These are phyloP conservation scores for Himalopsyche phryganea DNA, from an alignment of 1,140 invertebrate genomes.

Conservation along the genomic window DNA sequence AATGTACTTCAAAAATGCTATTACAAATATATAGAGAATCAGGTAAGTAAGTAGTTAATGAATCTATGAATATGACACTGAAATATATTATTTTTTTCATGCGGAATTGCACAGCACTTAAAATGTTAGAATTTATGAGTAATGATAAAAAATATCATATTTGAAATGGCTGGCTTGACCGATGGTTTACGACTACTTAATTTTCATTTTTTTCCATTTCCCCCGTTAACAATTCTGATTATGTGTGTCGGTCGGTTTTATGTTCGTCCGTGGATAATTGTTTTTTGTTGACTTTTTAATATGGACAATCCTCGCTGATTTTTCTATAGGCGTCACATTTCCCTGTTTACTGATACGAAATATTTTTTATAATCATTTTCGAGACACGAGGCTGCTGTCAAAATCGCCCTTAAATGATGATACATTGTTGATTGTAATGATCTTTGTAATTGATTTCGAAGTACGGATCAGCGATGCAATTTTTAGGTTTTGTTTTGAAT, in stretches of 20 bases:
- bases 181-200: too few relatives aligned
- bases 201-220: constrained; percentile 1
- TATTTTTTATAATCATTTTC: constrained; percentile 15
- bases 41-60: too few relatives aligned
- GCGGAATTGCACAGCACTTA: too few relatives aligned
- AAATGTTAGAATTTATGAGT: too few relatives aligned
- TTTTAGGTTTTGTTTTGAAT: too few relatives aligned
- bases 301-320: constrained; percentile 6
- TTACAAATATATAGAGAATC: too few relatives aligned
- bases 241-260: constrained; percentile 18
- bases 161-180: too few relatives aligned
- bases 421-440: constrained; percentile 27
- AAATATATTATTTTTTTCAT: too few relatives aligned
- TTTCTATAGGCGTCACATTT: background rate
- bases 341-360: background rate
- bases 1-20: too few relatives aligned
- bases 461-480: too few relatives aligned
- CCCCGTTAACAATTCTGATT: constrained; percentile 11
- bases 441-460: constrained; percentile 3
- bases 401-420: constrained; percentile 31
- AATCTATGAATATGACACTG: too few relatives aligned
- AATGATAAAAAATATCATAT: too few relatives aligned
- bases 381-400: constrained; percentile 17
- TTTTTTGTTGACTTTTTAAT: constrained; percentile 33
- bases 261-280: constrained; percentile 25